A percentile compares a stretch with the other conserved stretches of the same genome.
These are phyloP conservation scores for Calonectris borealis DNA, from an alignment of 2,113 vertebrate species.

Conservation along the genomic window DNA sequence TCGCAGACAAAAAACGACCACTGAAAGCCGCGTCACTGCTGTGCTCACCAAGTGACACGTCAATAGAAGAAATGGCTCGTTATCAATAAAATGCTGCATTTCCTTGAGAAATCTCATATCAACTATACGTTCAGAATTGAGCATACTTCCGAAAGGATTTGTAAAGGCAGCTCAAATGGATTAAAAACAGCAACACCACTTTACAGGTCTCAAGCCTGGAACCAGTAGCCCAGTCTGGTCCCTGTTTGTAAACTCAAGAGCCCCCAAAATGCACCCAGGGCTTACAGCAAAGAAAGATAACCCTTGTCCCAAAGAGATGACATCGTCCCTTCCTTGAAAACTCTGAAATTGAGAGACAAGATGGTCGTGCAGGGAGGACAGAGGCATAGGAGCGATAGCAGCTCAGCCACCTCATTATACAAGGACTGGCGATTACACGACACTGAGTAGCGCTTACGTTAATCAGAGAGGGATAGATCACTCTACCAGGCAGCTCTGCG, in stretches of 20 bases:
- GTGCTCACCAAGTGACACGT: not conserved
- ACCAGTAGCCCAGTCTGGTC: not conserved
- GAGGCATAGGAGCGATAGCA: not conserved
- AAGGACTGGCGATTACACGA: not conserved
- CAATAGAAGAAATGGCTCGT: not conserved
- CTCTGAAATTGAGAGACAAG: not conserved
- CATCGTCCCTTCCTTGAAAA: not conserved
- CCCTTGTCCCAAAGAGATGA: not conserved
- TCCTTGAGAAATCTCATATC: not conserved
- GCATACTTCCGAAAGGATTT: not conserved
- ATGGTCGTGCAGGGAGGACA: not conserved
- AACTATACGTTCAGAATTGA: not conserved
- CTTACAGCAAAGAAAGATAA: not conserved
- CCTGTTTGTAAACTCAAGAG: not conserved
- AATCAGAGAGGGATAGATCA: not conserved
- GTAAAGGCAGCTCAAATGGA: not conserved
- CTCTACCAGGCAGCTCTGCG: not conserved
- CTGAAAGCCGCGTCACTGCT: not conserved
- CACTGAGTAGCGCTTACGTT: not conserved
- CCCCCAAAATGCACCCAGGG: accelerated
- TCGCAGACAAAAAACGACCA: not conserved
- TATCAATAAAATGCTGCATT: not conserved
- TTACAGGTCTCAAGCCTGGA: not conserved
- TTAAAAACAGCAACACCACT: not conserved
- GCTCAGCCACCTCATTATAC: not conserved